Percentiles rank a stretch among this genome's conserved stretches.
Conservation (phyloP, 2,888 invertebrate genomes). For the Eutolmus rufibarbis region DNA sequence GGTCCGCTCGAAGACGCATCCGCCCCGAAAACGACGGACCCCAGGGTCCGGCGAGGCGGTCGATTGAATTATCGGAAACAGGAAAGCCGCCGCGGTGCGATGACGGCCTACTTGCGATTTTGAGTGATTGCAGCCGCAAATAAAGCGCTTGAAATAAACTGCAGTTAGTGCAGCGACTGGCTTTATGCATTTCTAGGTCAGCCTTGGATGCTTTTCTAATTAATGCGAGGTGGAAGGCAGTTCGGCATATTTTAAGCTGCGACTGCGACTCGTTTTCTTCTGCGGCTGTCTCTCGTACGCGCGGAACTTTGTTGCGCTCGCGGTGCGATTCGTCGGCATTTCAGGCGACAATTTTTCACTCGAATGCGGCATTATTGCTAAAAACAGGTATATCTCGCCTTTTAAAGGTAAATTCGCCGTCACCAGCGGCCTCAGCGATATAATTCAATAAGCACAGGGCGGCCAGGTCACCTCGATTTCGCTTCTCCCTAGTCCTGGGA, state of each 20-base stretch:
- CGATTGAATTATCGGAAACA: not conserved
- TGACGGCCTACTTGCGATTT: not conserved
- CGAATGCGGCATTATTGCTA: not conserved
- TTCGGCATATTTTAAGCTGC: not conserved
- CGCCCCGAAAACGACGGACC: not conserved
- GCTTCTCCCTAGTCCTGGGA: not conserved
- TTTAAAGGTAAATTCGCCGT: not conserved
- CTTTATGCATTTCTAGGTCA: constrained; percentile 20
- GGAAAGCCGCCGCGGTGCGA: not conserved
- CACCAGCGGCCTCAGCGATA: not conserved
- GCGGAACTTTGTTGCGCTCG: not conserved
- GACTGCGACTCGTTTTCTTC: not conserved
- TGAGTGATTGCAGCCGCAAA: not conserved
- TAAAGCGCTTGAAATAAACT: constrained; percentile 9
- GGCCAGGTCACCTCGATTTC: not conserved
- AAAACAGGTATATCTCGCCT: not conserved
- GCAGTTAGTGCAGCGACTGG: not conserved
- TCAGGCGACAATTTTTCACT: not conserved
- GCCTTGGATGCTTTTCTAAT: constrained; percentile 12
- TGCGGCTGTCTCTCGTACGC: not conserved
- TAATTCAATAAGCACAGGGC: not conserved
- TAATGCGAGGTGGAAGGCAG: not conserved
- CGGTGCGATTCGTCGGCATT: not conserved
- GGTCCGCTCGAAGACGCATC: not conserved
- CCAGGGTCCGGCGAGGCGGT: not conserved